phyloP scores from a whole-genome alignment of 2,113 vertebrate genomes.

The Mellivora capensis region DNA sequence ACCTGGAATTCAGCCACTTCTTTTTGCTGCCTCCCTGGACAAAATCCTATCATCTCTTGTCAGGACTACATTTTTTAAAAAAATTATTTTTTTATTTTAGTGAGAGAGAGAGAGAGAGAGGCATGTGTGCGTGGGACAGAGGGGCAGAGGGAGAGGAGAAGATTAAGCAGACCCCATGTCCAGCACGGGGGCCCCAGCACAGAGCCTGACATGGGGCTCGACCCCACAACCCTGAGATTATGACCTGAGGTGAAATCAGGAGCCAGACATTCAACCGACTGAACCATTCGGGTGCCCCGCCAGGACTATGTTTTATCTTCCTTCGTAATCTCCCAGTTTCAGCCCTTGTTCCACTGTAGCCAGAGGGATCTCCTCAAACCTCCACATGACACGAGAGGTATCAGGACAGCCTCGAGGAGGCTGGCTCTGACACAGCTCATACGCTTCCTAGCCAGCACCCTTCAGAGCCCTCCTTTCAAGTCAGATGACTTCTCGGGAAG shows the following conservation, averaged over 20 bases:
- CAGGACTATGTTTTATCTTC: background rate
- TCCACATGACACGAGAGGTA: background rate
- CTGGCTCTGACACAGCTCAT: background rate
- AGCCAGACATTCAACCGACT: background rate
- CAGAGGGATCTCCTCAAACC: background rate
- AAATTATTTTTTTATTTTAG: background rate
- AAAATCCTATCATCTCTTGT: background rate
- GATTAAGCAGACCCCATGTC: background rate
- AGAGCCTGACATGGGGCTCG: background rate
- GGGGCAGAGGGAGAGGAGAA: background rate
- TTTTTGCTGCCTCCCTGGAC: background rate
- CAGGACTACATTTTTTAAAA: background rate
- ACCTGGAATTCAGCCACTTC: background rate
- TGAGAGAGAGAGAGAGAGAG: background rate
- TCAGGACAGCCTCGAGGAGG: background rate
- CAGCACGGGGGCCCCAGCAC: background rate
- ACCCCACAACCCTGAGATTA: background rate
- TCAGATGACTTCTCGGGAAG: background rate
- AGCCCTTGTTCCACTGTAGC: background rate
- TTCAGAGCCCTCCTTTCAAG: background rate
- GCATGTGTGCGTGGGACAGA: background rate
- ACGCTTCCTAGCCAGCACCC: background rate
- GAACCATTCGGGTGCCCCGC: background rate
- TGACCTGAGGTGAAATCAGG: background rate
- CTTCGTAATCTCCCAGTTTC: background rate